Evolutionary conservation across 2,113 vertebrate genomes (phyloP).

Genomic region (Gallinago undulata): DNA sequence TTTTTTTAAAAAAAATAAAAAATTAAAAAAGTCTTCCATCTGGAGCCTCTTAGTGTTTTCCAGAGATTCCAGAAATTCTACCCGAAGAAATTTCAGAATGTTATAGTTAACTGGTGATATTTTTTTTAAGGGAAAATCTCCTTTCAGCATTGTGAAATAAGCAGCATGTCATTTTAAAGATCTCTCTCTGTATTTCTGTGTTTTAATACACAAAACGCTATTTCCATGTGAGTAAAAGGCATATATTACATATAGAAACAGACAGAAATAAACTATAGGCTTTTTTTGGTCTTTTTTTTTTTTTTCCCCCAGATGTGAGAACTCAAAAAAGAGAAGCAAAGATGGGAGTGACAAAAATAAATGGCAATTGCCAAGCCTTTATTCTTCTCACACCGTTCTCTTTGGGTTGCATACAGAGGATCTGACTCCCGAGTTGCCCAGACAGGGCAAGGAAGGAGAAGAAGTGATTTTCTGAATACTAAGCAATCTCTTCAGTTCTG

Average conservation of each 20-base stretch:
- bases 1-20: too few species aligned
- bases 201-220: not conserved
- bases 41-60: conserved; percentile 55
- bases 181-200: not conserved
- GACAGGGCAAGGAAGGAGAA: not conserved
- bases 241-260: not conserved
- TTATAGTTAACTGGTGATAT: not conserved
- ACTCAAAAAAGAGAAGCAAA: not conserved
- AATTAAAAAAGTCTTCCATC: conserved; percentile 47
- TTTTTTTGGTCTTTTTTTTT: too few species aligned
- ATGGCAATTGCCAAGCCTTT: not conserved
- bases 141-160: not conserved
- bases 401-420: not conserved
- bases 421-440: not conserved
- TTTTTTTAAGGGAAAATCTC: not conserved
- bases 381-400: not conserved
- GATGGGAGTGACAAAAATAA: not conserved
- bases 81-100: not conserved
- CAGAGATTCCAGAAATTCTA: conserved; percentile 47
- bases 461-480: not conserved
- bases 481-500: not conserved
- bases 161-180: not conserved
- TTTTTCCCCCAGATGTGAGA: not conserved
- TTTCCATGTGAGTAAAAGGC: not conserved
- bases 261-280: not conserved